Percentiles rank a stretch among this genome's conserved stretches.
Evolutionary conservation across 2,888 invertebrate species (phyloP).

Genomic region (Entomobrya multifasciata): DNA sequence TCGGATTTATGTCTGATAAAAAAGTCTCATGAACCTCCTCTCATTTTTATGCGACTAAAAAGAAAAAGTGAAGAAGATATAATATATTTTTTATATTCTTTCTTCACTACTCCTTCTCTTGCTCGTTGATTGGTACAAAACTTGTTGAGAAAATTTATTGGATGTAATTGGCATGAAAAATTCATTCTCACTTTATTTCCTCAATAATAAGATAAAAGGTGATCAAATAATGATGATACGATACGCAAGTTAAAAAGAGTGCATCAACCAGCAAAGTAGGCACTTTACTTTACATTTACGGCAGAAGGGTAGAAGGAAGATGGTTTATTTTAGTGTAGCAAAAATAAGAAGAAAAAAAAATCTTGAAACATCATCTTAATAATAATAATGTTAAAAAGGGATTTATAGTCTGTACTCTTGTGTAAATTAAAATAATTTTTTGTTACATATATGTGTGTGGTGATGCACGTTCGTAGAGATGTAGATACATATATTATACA

Average conservation of each 20-base stretch:
- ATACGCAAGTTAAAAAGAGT: conserved; percentile 21
- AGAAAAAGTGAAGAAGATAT: conserved; percentile 4
- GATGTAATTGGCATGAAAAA: conserved; percentile 63
- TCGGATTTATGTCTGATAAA: conserved; percentile 42
- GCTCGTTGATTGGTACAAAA: conserved; percentile 42
- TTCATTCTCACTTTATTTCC: conserved; percentile 69
- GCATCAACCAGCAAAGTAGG: conserved; percentile 5
- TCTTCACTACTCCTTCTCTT: conserved; percentile 2
- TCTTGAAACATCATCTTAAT: conserved; percentile 28
- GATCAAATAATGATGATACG: conserved; percentile 17
- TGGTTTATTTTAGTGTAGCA: conserved; percentile 16
- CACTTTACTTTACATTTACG: too few relatives aligned
- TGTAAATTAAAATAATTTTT: neutral
- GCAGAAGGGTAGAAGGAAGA: conserved; percentile 10
- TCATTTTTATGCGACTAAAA: neutral
- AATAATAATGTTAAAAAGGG: neutral
- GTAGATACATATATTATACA: neutral
- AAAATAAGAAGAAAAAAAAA: neutral
- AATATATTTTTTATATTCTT: neutral
- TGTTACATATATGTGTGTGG: neutral
- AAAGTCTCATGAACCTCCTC: neutral
- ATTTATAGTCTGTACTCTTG: neutral
- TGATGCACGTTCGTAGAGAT: neutral
- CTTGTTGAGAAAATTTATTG: conserved; percentile 60
- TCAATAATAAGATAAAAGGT: conserved; percentile 22